Base-by-base conservation (phyloP, 2,113 vertebrate genomes). In the Bungarus multicinctus region DNA sequence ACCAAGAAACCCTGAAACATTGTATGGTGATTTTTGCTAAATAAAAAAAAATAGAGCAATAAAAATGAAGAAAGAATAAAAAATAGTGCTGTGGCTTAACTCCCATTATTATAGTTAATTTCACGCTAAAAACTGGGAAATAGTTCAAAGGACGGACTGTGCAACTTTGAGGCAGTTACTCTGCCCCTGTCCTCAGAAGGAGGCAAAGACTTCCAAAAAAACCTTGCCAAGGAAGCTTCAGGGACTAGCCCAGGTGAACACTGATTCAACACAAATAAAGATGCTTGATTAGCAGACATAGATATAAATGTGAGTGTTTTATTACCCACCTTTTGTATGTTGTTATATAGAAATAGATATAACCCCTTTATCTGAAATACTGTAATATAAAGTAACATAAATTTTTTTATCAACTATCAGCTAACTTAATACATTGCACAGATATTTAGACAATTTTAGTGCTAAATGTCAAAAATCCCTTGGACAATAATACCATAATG, bases 11-110 rank as follows among this genome's bases (percentile, higher is more conserved):
- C 95, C 95, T 95, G 96, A 96, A 95, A 57, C 91, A 91, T 85
- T 92, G 92, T 95, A 96, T 95, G 97, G 95, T 95, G 95, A 95
- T 95, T 92, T 95, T 92, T 89, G 95, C 96, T 97, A 96, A 96
- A 91, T 90, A 90, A 94, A 91, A 90, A 93, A 92, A 57, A 60
- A 58, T 27, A 30, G n/a, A 30, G 50, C 47, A 34, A 18, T 47
- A 57, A 30, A 85, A 55, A 0, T 86, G 74, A 58, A 87, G 39
- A 87, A 93, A 94, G 34, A 93, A 94, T 57, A 96, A 90, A 90
- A 50, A 96, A 93, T 92, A 47, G 89, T 91, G 85, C 43, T 22
- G 27, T 18, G 27, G 30, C 91, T 94, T 90, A 90, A 89, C 87
- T 95, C 87, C 69, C 11, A 91, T 93, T 92, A 90, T 90, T 89